Evolutionary conservation across 2,113 vertebrate genomes (phyloP).

Genomic region (Origma solitaria): DNA sequence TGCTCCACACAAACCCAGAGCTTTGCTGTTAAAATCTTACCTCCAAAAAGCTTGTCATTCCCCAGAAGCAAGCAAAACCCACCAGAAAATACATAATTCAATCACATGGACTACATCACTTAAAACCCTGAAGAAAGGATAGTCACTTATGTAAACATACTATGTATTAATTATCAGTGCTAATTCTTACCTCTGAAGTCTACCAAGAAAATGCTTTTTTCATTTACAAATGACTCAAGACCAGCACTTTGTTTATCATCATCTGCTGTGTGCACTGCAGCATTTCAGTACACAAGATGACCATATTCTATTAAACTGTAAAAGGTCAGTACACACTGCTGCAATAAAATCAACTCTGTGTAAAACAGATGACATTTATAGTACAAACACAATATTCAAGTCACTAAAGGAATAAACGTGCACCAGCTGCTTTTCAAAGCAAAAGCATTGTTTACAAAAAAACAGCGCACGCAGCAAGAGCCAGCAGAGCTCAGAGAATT

Average conservation of each 20-base stretch:
- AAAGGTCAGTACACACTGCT: background rate
- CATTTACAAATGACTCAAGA: background rate
- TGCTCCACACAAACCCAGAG: background rate
- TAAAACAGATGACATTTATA: constrained; percentile 30
- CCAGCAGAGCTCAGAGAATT: background rate
- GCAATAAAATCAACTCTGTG: constrained; percentile 41
- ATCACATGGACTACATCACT: background rate
- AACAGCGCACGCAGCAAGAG: background rate
- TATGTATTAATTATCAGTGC: background rate
- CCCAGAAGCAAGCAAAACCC: background rate
- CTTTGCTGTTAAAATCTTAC: rapidly evolving
- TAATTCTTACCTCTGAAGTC: background rate
- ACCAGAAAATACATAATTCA: background rate
- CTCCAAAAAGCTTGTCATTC: background rate
- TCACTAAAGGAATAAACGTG: background rate
- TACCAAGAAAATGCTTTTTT: background rate
- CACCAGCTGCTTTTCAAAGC: constrained; percentile 44
- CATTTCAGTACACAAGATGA: background rate
- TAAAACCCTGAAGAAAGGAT: background rate
- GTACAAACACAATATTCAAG: constrained; percentile 34
- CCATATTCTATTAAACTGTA: background rate
- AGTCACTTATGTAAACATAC: background rate
- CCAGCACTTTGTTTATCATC: background rate
- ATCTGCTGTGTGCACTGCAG: background rate
- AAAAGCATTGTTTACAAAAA: constrained; percentile 12